Conservation (phyloP, 2,113 vertebrate species). For the mouse (Mus musculus) region DNA sequence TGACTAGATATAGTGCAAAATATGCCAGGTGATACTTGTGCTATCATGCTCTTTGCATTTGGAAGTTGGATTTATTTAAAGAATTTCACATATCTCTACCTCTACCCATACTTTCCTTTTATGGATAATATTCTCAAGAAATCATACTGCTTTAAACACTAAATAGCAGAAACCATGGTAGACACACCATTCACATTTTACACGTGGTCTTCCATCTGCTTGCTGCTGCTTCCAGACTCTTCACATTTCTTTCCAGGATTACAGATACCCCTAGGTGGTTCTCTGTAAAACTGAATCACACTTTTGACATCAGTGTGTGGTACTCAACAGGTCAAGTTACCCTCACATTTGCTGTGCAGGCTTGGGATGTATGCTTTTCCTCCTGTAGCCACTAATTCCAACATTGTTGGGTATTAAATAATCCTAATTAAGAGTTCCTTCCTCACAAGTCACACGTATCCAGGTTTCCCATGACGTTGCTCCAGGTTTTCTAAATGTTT, state of each 20-base stretch:
- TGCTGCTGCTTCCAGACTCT: neutral
- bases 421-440: neutral
- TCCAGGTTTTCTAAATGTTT: too few relatives aligned
- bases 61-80: neutral
- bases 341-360: neutral
- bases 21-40: neutral
- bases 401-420: neutral
- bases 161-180: neutral
- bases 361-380: neutral
- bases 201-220: neutral
- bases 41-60: neutral
- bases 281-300: neutral
- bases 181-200: neutral
- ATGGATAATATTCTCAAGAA: too few relatives aligned
- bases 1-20: neutral
- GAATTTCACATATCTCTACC: neutral
- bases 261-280: neutral
- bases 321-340: neutral
- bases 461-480: too few relatives aligned
- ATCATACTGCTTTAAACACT: neutral
- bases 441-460: too few relatives aligned
- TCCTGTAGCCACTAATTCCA: neutral
- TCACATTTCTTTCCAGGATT: neutral
- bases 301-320: neutral
- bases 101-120: neutral